phyloP scores from a whole-genome alignment of 2,113 vertebrate genomes.

The Spea bombifrons region DNA sequence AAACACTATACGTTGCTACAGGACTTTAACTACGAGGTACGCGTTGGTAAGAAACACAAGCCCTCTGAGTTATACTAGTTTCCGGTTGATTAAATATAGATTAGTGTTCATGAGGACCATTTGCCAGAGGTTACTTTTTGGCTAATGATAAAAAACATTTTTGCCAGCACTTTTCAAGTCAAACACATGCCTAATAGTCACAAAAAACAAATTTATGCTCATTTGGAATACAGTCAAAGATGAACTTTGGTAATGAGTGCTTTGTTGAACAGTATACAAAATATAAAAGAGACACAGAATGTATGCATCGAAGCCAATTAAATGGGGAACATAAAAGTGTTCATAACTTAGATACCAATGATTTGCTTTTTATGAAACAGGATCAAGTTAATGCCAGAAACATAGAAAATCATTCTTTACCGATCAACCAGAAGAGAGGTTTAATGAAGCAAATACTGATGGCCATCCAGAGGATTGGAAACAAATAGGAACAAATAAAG shows the following conservation, averaged over 20 bases:
- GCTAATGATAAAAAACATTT: constrained; percentile 39
- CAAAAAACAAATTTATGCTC: constrained; percentile 34
- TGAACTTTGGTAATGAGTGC: constrained; percentile 45
- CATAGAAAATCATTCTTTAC: constrained; percentile 53
- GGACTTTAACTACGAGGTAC: not conserved
- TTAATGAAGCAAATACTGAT: constrained; percentile 59
- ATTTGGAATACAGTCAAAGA: constrained; percentile 36
- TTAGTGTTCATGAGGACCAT: constrained; percentile 29
- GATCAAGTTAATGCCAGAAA: constrained; percentile 13
- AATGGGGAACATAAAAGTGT: constrained; percentile 41
- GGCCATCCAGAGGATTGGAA: constrained; percentile 58
- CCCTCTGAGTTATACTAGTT: constrained; percentile 5
- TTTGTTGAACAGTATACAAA: constrained; percentile 47
- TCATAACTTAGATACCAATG: constrained; percentile 49
- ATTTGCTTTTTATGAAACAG: constrained; percentile 36
- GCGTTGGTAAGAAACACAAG: constrained; percentile 3
- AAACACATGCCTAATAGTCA: constrained; percentile 40
- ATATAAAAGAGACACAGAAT: constrained; percentile 46
- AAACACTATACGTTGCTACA: not conserved
- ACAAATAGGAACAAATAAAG: constrained; percentile 52
- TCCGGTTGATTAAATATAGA: constrained; percentile 35
- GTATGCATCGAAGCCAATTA: constrained; percentile 46
- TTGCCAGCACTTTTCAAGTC: constrained; percentile 36
- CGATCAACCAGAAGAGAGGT: constrained; percentile 52
- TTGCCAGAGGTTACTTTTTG: constrained; percentile 29